These are phyloP conservation scores for Drosophila pseudoobscura DNA, from an alignment of 1,140 invertebrate species.

Conservation along the genomic window DNA sequence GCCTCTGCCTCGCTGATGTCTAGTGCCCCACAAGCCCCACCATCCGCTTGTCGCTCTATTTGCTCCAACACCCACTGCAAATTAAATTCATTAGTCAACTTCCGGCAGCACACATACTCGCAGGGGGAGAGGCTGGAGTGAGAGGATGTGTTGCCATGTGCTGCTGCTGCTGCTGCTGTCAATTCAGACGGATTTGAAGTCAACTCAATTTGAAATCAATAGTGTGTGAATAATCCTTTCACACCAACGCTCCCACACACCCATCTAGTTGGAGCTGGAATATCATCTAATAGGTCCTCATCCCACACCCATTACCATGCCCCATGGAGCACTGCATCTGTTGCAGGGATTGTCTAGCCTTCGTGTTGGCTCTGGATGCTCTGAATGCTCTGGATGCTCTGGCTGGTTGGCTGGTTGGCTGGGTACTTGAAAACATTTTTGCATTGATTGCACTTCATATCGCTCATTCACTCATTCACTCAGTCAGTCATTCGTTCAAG, in stretches of 20 bases:
- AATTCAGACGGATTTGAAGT: slow-evolving; percentile 81
- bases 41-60: slow-evolving; percentile 51
- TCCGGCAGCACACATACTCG: slow-evolving; percentile 53
- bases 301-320: not conserved
- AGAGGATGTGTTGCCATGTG: slow-evolving; percentile 57
- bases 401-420: slow-evolving; percentile 16
- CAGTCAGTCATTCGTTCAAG: slow-evolving; percentile 34
- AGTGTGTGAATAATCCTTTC: slow-evolving; percentile 82
- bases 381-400: slow-evolving; percentile 8
- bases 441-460: slow-evolving; percentile 82
- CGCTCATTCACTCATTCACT: slow-evolving; percentile 43
- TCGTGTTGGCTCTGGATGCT: not conserved
- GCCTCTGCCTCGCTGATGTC: slow-evolving; percentile 4
- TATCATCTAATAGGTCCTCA: slow-evolving; percentile 52
- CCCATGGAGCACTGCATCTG: slow-evolving; percentile 16
- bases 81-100: slow-evolving; percentile 82
- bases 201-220: slow-evolving; percentile 82
- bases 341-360: slow-evolving; percentile 17
- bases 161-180: slow-evolving; percentile 63
- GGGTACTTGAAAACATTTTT: slow-evolving; percentile 75
- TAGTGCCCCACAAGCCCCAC: not conserved
- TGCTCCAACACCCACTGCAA: slow-evolving; percentile 79
- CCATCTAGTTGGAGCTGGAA: slow-evolving; percentile 1
- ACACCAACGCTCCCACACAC: slow-evolving; percentile 51
- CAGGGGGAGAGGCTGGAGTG: slow-evolving; percentile 8